Base-by-base conservation (phyloP, 1,140 invertebrate genomes). In the Aradophagus sp. region DNA sequence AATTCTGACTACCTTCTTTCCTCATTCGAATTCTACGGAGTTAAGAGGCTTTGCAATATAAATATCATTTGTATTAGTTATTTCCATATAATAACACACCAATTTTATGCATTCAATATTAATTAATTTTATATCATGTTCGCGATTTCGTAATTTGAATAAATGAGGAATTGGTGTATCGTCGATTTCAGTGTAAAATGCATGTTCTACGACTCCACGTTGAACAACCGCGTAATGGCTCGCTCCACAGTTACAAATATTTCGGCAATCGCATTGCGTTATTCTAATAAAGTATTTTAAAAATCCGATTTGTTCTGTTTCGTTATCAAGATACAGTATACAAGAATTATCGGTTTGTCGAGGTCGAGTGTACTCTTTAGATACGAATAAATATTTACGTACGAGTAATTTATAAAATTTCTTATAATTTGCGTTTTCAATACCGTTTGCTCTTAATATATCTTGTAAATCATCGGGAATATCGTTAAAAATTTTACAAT, bases 311-410 rank as follows among this genome's bases (percentile, higher is more conserved):
- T 19, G 0, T 31, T 11, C 13, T 31, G 2, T 6, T 2, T 6
- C 15, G 14, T 11, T 20, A 17, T 2, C 1, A 15, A 10, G 5
- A 5, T 4, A 47, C 1, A 1, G 11, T 23, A 32, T 5, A 26
- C 4, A 27, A 13, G n/a, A 14, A 27, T 14, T 26, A 4, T 26
- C 14, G 3, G 34, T 39, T 15, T 14, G 19, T n/a, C 14, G n/a
- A 11, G 13, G 3, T 8, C 20, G 19, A 59, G 59, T 50, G 59
- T 11, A 35, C 8, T 23, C 15, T 20, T 32, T n/a, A 0, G 45
- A 35, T 4, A 10, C 16, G 15, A 23, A 48, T 6, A 48, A 35
- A 35, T 13, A 35, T 35, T 48, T 48, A n/a, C 36, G n/a, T 48
- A 35, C 29, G 7, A 48, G 12, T 15, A 48, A 20, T 7, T 32